Conservation (phyloP, 1,140 invertebrate genomes). For the Coboldia fuscipes region DNA sequence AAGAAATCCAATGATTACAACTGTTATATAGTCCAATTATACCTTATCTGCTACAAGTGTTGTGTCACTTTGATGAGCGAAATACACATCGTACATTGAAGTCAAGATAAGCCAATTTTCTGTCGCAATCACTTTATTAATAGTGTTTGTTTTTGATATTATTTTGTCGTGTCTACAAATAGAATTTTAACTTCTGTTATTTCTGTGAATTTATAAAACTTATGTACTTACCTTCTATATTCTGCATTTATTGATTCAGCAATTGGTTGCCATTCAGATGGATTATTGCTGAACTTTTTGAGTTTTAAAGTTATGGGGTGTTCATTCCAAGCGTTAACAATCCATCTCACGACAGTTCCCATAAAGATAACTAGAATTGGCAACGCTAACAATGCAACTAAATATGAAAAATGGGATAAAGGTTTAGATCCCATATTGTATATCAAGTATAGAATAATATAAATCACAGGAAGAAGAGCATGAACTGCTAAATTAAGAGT, state of each 20-base stretch:
- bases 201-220: constrained; percentile 2
- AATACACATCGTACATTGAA: constrained; percentile 44
- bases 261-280: constrained; percentile 34
- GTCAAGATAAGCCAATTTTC: constrained; percentile 81
- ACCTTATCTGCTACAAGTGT: constrained; percentile 44
- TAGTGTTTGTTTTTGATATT: constrained; percentile 39
- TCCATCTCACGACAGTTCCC: constrained; percentile 36
- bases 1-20: not conserved
- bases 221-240: constrained; percentile 24
- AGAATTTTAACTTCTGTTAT: constrained; percentile 4
- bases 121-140: constrained; percentile 52
- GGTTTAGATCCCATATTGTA: constrained; percentile 9
- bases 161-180: constrained; percentile 50
- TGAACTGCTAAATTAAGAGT: constrained; percentile 41
- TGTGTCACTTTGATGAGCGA: constrained; percentile 60
- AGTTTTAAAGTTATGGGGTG: constrained; percentile 57
- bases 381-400: constrained; percentile 16
- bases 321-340: constrained; percentile 35
- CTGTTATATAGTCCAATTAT: constrained; percentile 6
- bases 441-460: constrained; percentile 29
- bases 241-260: constrained; percentile 56
- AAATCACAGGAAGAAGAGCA: constrained; percentile 43
- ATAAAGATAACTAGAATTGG: constrained; percentile 20
- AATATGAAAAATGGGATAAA: constrained; percentile 18
- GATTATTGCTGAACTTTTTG: constrained; percentile 31